Evolutionary conservation across 2,797 vertebrate genomes (phyloP).

Genomic region (Syncerus caffer): DNA sequence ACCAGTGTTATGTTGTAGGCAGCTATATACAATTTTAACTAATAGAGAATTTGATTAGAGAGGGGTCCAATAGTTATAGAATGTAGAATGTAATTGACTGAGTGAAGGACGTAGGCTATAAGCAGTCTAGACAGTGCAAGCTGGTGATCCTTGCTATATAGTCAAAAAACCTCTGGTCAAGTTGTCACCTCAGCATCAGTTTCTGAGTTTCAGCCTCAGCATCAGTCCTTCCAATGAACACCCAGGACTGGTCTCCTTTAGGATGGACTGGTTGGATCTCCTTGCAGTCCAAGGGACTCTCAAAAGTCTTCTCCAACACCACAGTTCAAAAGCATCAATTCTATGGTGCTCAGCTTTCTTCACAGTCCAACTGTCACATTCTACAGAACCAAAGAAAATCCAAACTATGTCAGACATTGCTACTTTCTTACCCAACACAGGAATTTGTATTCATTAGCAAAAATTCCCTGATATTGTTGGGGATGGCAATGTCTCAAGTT

Average conservation of each 20-base stretch:
- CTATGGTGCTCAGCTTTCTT: too few relatives aligned
- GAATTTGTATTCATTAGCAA: not conserved
- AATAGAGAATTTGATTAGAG: not conserved
- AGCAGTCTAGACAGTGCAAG: not conserved
- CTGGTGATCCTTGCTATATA: not conserved
- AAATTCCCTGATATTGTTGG: not conserved
- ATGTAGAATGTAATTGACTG: not conserved
- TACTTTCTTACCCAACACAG: not conserved
- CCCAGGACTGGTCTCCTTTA: too few relatives aligned
- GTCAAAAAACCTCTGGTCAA: not conserved
- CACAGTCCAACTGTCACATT: too few relatives aligned
- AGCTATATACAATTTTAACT: not conserved
- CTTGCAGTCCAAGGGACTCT: too few relatives aligned
- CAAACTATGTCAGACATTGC: not conserved
- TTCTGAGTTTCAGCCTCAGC: too few relatives aligned
- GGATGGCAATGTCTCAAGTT: not conserved
- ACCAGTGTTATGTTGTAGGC: not conserved
- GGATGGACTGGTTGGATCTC: too few relatives aligned
- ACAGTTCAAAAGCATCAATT: too few relatives aligned
- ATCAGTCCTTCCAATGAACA: too few relatives aligned
- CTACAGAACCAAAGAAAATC: not conserved
- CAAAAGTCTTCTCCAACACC: too few relatives aligned
- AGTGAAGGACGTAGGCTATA: not conserved
- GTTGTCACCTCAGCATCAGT: not conserved
- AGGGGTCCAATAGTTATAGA: not conserved